Base-by-base conservation (phyloP, 2,113 vertebrate species). In the Sterrhoptilus dennistouni region DNA sequence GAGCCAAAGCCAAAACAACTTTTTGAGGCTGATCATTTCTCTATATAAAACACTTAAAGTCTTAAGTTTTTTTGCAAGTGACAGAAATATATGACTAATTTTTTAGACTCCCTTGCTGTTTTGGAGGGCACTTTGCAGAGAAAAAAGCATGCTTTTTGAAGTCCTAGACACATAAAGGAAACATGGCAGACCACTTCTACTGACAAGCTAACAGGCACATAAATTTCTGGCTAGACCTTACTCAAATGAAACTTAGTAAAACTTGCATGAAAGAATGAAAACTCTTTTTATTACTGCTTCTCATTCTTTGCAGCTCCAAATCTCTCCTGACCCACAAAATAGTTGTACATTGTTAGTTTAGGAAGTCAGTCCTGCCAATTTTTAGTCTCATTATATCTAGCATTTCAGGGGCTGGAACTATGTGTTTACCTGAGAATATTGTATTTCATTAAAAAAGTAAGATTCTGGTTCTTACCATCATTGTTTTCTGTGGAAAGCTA, bases 1-100 rank as follows among this genome's bases (percentile, higher is more conserved):
- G 71, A 92, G 81, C 33, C 45, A 65, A 93, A 87, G 42, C 40
- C 52, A 25, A 68, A 57, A 60, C 28, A 50, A 28, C 33, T 38
- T 90, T 89, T 61, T 57, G 70, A 64, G 90, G 44, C 19, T 82
- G 65, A 92, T 94, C 76, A 76, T 91, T 95, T 93, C 59, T 92
- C n/a, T 60, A 20, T 61, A 94, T 19, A 66, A 92, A 97, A 72
- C 60, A 69, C 50, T 89, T 76, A 64, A 89, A 94, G 83, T 83
- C 56, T 50, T 66, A 80, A 91, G 78, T 91, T 96, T 92, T 56
- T 70, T 65, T 95, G 84, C n/a, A 83, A 83, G 44, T 93, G 75
- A 92, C 40, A 96, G 75, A 83, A 97, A 95, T 64, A 85, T 64
- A 94, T 65, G 60, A 95, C 78, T 97, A 95, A 94, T 65, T 86